Base-by-base conservation (phyloP, 2,888 invertebrate species). In the Drosophila mayaguana region DNA sequence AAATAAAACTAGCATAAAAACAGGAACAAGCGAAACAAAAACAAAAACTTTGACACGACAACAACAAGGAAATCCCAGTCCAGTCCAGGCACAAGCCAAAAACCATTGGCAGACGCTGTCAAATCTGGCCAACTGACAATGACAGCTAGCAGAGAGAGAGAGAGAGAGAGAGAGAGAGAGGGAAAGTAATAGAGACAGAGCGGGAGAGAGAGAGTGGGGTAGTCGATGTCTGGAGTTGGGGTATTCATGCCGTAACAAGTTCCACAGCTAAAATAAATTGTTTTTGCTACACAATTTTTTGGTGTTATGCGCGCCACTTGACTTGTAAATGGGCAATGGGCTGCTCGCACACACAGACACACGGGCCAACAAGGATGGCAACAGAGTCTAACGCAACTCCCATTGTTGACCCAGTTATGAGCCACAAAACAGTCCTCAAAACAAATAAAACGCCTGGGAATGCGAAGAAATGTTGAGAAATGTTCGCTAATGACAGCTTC, bases 241-340 rank as follows among this genome's bases (percentile, higher is more conserved):
- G 40, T 12, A 28, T 7, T 20, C 3, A 11, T 20, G 46, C 36
- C 54, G 60, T 61, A 51, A 63, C 79, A 87, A 78, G 74, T 78
- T 75, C 48, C 64, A 72, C 67, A 70, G 83, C 77, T 69, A 84
- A 87, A 84, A 84, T 84, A 84, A 84, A 84, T 84, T 84, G 89
- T 84, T 84, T 87, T 87, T 36, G 89, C 69, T 89, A 84, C 69
- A 87, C 64, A 78, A 83, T 82, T 88, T 88, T 88, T 88, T 86
- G 87, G 87, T 88, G 81, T 78, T 88, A 57, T 75, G 78, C 83
- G 64, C 69, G 89, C 83, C 83, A 83, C 83, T 83, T 83, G 89
- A 83, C 83, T 83, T 88, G 87, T 81, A 81, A 88, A 83, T 86
- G 87, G 83, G 70, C 78, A 70, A 63, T 64, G 71, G 57, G 50